Base-by-base conservation (phyloP, 2,797 vertebrate species). In the Lutjanus argentimaculatus region DNA sequence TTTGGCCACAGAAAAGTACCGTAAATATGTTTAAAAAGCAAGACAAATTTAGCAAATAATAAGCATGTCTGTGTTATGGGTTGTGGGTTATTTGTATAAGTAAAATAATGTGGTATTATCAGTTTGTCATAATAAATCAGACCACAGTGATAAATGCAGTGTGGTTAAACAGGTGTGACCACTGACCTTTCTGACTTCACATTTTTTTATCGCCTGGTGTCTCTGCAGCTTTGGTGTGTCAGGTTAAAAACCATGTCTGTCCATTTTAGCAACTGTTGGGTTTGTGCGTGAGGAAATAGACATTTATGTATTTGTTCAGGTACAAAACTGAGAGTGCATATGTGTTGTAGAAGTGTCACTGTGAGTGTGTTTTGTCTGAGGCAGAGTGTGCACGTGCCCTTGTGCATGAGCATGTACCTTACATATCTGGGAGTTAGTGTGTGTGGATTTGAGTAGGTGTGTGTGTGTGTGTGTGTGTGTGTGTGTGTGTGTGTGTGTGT, bases 381-480 rank as follows among this genome's bases (percentile, higher is more conserved):
- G 49, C 43, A 11, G 53, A 16, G 19, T 5, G 7, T 4, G 51
- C 30, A 67, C 5, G 12, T 42, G 67, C 17, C 25, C 13, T 46
- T 83, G 69, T 62, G 65, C 79, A 73, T 83, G 30, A 36, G 30
- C 2, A 43, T 76, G 75, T 45, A 43, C 67, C 56, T 78, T 76
- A 75, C 67, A 74, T 85, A 81, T 83, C 63, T 72, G 59, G 46
- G 45, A 67, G 56, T 63, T 49, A 53, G 67, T 85, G 62, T 75
- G 55, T 75, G 48, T 77, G 59, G 55, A 48, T 64, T 55, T 66
- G 59, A 62, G 72, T 49, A 22, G 64, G 75, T 71, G 67, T 72
- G 51, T 75, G 56, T 69, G 53, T 82, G 71, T 80, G 82, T 80
- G 83, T 75, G 76, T 80, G 66, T 75, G 65, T 83, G 55, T 55